phyloP scores from a whole-genome alignment of 2,888 invertebrate species.

The Epicampocera succincta region DNA sequence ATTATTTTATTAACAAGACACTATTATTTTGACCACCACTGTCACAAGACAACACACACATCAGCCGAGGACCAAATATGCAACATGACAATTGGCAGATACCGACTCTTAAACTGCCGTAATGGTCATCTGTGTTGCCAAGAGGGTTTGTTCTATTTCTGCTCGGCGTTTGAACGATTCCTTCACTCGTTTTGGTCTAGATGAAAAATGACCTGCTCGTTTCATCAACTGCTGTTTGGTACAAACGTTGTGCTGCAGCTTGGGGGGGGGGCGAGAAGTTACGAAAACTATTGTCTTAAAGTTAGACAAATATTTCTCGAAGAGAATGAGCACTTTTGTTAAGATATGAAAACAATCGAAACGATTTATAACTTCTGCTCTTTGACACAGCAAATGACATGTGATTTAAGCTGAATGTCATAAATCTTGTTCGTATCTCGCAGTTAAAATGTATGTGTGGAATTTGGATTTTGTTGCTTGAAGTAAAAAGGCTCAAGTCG shows the following conservation, averaged over 20 bases:
- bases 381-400: constrained; percentile 64
- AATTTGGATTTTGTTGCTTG: constrained; percentile 71
- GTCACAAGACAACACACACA: neutral
- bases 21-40: neutral
- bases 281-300: constrained; percentile 43
- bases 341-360: constrained; percentile 62
- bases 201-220: constrained; percentile 65
- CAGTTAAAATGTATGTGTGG: neutral
- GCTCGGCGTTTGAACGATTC: neutral
- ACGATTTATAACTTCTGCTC: constrained; percentile 63
- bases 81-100: neutral
- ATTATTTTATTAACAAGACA: too few relatives aligned
- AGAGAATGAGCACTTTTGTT: constrained; percentile 5
- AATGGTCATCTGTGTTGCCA: constrained; percentile 51
- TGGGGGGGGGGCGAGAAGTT: too few relatives aligned
- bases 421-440: constrained; percentile 64
- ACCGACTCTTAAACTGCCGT: constrained; percentile 63
- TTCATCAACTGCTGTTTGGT: neutral
- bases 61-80: neutral
- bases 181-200: constrained; percentile 13
- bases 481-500: neutral
- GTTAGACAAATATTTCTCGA: constrained; percentile 2
- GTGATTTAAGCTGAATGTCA: constrained; percentile 65
- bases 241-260: neutral
- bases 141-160: constrained; percentile 32